Conservation (phyloP, 2,113 vertebrate genomes). For the Sebastes fasciatus region DNA sequence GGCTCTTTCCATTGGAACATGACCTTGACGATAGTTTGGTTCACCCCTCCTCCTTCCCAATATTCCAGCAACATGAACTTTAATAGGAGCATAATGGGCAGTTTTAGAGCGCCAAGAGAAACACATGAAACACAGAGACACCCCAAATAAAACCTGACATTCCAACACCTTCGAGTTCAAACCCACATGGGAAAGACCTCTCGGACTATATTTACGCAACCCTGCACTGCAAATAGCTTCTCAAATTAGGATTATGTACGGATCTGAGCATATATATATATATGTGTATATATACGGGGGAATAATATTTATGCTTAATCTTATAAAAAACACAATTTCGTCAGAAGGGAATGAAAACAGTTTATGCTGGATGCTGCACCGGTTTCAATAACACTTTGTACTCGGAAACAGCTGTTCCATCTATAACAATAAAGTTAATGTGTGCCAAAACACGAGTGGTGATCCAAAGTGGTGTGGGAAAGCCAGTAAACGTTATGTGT, state of each 20-base stretch:
- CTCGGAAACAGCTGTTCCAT: conserved; percentile 62
- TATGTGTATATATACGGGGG: background rate
- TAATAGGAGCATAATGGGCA: conserved; percentile 78
- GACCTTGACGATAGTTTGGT: conserved; percentile 86
- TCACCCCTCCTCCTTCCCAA: conserved; percentile 51
- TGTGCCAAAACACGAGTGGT: conserved; percentile 57
- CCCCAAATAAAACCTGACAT: conserved; percentile 70
- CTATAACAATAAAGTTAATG: conserved; percentile 60
- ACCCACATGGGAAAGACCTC: conserved; percentile 41
- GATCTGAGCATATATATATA: conserved; percentile 33
- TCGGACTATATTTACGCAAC: conserved; percentile 36
- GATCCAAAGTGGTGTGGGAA: conserved; percentile 74
- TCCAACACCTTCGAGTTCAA: conserved; percentile 64
- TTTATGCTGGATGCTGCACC: conserved; percentile 58
- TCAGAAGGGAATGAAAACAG: conserved; percentile 55
- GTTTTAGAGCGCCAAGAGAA: conserved; percentile 71
- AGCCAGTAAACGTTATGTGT: conserved; percentile 68
- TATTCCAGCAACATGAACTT: conserved; percentile 80
- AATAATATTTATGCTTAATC: conserved; percentile 54
- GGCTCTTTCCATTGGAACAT: conserved; percentile 80
- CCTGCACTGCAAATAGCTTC: conserved; percentile 21
- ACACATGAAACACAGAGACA: conserved; percentile 66
- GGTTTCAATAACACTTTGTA: conserved; percentile 42
- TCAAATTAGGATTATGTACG: conserved; percentile 49
- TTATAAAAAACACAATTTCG: conserved; percentile 16